Conservation (phyloP, 2,113 vertebrate genomes). For the Nettapus auritus region DNA sequence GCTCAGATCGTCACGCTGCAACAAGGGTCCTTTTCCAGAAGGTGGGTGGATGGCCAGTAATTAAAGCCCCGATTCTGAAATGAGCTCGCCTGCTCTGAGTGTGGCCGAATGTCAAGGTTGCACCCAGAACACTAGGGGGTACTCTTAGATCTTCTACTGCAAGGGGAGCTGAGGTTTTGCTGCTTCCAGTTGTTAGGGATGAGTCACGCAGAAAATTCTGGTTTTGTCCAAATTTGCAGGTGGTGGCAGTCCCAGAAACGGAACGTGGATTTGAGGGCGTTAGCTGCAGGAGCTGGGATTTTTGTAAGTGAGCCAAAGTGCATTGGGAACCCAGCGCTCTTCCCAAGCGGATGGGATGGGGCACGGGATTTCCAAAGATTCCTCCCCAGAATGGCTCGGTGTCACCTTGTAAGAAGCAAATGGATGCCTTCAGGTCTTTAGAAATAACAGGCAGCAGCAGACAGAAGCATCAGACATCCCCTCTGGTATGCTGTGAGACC, state of each 20-base stretch:
- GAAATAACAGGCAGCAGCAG: not conserved
- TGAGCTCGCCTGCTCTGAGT: not conserved
- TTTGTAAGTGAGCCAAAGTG: not conserved
- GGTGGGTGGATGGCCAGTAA: not conserved
- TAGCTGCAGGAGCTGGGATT: not conserved
- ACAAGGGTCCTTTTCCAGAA: not conserved
- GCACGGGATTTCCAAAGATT: not conserved
- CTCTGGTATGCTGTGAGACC: not conserved
- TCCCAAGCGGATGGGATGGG: not conserved
- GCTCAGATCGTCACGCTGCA: not conserved
- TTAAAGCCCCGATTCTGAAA: not conserved
- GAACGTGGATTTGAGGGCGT: not conserved
- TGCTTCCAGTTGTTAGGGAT: not conserved
- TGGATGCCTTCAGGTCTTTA: not conserved
- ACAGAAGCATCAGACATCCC: slow-evolving; percentile 16
- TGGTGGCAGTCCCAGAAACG: slow-evolving; percentile 33
- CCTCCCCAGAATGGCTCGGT: not conserved
- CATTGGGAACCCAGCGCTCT: not conserved
- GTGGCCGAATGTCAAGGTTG: not conserved
- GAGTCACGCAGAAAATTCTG: slow-evolving; percentile 59
- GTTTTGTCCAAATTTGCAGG: slow-evolving; percentile 32
- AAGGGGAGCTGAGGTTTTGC: not conserved
- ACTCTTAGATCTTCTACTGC: slow-evolving; percentile 9
- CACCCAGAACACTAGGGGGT: slow-evolving; percentile 24
- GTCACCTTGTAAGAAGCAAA: not conserved